Conservation (phyloP, 2,888 invertebrate genomes). For the Morpho helenor region DNA sequence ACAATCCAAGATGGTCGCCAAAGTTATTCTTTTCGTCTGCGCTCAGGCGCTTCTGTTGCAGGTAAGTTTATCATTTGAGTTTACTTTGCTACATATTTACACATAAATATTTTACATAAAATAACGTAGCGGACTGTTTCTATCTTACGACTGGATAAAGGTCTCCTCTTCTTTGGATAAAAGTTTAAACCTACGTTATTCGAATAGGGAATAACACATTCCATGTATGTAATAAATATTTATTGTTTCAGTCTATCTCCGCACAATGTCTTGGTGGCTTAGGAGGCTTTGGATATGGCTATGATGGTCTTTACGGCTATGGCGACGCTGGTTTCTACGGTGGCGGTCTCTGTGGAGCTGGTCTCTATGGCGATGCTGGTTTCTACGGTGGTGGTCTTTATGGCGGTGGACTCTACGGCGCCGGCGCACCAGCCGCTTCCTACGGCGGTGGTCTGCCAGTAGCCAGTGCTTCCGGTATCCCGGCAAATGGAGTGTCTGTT, state of each 20-base stretch:
- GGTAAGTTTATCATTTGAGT: background rate
- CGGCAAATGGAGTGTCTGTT: constrained; percentile 37
- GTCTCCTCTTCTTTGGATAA: background rate
- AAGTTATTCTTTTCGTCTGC: too few relatives aligned
- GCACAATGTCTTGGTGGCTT: constrained; percentile 25
- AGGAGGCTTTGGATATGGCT: constrained; percentile 1
- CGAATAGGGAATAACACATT: background rate
- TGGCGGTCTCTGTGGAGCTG: constrained; percentile 9
- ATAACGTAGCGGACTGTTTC: background rate
- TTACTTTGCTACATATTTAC: too few relatives aligned
- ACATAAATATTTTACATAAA: too few relatives aligned
- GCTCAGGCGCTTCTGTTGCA: constrained; percentile 5
- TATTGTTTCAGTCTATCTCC: constrained; percentile 27
- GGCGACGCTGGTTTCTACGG: constrained; percentile 2
- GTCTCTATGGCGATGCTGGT: constrained; percentile 7
- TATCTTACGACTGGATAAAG: background rate
- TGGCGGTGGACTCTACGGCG: background rate
- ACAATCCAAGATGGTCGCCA: constrained; percentile 7
- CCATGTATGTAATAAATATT: background rate
- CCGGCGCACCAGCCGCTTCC: constrained; percentile 6
- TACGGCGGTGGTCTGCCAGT: constrained; percentile 28
- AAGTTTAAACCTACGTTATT: too few relatives aligned
- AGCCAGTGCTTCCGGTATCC: constrained; percentile 37
- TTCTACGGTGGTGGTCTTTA: constrained; percentile 24
- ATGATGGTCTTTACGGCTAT: background rate